Percentiles rank a stretch among this genome's conserved stretches.
These are phyloP conservation scores for Standfussiana lucernea DNA, from an alignment of 2,888 invertebrate genomes.

Conservation along the genomic window DNA sequence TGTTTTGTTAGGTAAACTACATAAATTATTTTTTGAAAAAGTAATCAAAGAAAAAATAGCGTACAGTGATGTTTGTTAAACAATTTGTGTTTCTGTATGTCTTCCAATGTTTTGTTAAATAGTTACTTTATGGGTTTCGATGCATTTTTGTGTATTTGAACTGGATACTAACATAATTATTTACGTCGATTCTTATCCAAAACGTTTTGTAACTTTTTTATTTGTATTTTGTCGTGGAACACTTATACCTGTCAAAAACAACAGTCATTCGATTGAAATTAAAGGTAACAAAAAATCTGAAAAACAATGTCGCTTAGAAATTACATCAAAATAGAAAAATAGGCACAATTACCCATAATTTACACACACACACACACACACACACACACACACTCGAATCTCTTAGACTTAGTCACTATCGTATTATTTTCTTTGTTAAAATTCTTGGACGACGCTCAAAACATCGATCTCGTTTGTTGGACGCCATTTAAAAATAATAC, in stretches of 20 bases:
- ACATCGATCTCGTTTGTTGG: conserved; percentile 65
- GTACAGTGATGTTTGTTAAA: conserved; percentile 9
- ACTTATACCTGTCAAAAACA: background rate
- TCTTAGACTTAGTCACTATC: conserved; percentile 32
- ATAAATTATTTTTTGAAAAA: conserved; percentile 48
- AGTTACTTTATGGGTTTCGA: conserved; percentile 1
- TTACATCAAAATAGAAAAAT: conserved; percentile 2
- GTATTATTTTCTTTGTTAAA: conserved; percentile 72
- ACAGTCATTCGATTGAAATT: background rate
- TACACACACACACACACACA: background rate
- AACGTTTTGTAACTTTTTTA: background rate
- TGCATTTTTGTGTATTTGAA: background rate
- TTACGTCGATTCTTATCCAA: background rate
- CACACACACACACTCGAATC: conserved; percentile 12
- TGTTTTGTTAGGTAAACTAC: conserved; percentile 41
- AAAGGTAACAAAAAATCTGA: too few species aligned
- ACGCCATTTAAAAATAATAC: conserved; percentile 66
- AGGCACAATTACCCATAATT: conserved; percentile 7
- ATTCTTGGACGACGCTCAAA: conserved; percentile 77
- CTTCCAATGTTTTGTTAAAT: background rate
- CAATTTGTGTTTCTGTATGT: conserved; percentile 9
- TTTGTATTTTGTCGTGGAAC: background rate
- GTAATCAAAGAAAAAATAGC: conserved; percentile 9
- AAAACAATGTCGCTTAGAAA: background rate
- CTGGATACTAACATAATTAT: background rate